Evolutionary conservation across 2,888 invertebrate species (phyloP), one percentile per base, ranked within the genome.

Genomic region (Asteroscopus sphinx): DNA sequence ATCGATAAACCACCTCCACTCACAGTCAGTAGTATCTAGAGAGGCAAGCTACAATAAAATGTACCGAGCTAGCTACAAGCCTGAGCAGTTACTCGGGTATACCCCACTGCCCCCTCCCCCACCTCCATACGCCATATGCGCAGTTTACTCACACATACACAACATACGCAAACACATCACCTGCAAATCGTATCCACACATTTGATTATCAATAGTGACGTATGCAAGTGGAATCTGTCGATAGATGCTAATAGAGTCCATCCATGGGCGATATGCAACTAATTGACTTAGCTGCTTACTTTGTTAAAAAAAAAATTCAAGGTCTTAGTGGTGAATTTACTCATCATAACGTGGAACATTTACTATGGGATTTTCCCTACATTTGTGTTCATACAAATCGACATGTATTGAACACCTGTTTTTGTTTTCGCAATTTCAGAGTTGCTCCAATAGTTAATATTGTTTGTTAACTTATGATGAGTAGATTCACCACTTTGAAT

Each of bases 21-120:
- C 82, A 73, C 78, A 81, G 77, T 76, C 85, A 83, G 88, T 83
- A 88, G 90, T 91, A 92, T 92, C 91, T 89, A 89, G 89, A 91
- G 91, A 90, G 87, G 88, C 87, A 86, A 89, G 92, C 90, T 93
- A 93, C 93, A 93, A 93, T 94, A 93, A 94, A 94, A 93, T 92
- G 92, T 94, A 92, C 91, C 89, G 83, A 90, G 91, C 91, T 90
- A 90, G 92, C 91, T 92, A 91, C 92, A 89, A 91, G 90, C 91
- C 88, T 88, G 91, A 92, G 92, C 93, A 91, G 93, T 92, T 91
- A 91, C 89, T 90, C 86, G 81, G 75, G 80, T 80, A 76, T 73
- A 79, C 77, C 84, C 85, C 83, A 73, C 68, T 79, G 65, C 74
- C 73, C 66, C 64, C 72, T 73, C 65, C 60, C 68, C 73, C 68